Percentiles rank a stretch among this genome's conserved stretches.
These are phyloP conservation scores for Synanthedon andrenaeformis DNA, from an alignment of 2,888 invertebrate species.

Conservation along the genomic window DNA sequence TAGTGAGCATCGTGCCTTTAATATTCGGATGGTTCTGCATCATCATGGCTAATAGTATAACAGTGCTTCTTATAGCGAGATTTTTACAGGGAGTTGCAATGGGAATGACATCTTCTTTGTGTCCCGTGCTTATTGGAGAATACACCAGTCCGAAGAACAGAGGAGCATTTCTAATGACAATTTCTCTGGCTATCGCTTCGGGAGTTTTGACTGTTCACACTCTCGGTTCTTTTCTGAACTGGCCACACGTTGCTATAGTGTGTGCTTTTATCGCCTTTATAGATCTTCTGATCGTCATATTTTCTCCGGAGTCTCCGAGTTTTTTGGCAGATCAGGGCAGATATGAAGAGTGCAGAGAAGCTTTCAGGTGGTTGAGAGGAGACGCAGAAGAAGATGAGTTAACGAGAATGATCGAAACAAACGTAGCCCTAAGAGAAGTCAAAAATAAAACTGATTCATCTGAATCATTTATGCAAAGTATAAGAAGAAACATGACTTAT, in stretches of 20 bases:
- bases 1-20: conserved; percentile 48
- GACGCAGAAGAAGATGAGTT: conserved; percentile 41
- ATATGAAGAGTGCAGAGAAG: conserved; percentile 59
- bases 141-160: conserved; percentile 67
- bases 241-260: conserved; percentile 63
- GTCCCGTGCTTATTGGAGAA: conserved; percentile 64
- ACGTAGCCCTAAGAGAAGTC: conserved; percentile 25
- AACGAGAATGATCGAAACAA: conserved; percentile 34
- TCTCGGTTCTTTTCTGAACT: conserved; percentile 68
- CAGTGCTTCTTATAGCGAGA: conserved; percentile 27
- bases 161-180: conserved; percentile 66
- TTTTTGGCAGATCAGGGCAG: conserved; percentile 71
- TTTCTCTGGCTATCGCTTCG: conserved; percentile 64
- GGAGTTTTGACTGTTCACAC: conserved; percentile 71
- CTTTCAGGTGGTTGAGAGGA: conserved; percentile 71
- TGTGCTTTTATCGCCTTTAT: conserved; percentile 48
- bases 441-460: conserved; percentile 20
- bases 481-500: conserved; percentile 21
- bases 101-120: conserved; percentile 62
- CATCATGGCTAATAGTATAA: conserved; percentile 33
- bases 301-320: conserved; percentile 72
- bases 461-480: conserved; percentile 17
- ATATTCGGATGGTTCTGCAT: conserved; percentile 64
- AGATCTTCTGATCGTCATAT: conserved; percentile 38
- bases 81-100: conserved; percentile 52